Conservation (phyloP, 1,140 invertebrate species). For the Halictus rubicundus region DNA sequence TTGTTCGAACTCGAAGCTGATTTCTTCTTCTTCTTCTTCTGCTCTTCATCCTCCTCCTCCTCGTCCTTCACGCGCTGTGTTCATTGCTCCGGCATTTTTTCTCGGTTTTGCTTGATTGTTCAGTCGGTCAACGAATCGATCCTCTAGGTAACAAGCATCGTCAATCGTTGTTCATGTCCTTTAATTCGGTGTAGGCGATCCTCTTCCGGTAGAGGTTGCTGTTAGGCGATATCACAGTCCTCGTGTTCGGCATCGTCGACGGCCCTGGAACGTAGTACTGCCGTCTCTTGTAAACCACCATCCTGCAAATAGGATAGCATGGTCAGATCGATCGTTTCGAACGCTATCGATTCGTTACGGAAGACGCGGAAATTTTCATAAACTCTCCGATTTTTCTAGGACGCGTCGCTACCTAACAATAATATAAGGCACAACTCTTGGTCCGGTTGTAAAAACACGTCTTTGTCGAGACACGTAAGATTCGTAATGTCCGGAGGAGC, state of each 20-base stretch:
- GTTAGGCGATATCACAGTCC: constrained; percentile 49
- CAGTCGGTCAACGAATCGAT: constrained; percentile 43
- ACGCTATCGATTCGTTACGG: too few relatives aligned
- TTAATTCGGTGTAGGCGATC: constrained; percentile 77
- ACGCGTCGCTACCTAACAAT: too few relatives aligned
- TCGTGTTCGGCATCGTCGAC: constrained; percentile 69
- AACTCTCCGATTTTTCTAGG: too few relatives aligned
- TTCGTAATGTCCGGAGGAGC: too few relatives aligned
- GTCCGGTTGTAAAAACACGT: too few relatives aligned
- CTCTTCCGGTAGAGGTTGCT: constrained; percentile 72
- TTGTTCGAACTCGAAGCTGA: too few relatives aligned
- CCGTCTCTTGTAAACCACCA: constrained; percentile 77
- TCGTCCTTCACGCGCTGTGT: too few relatives aligned
- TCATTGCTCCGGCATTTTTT: background rate
- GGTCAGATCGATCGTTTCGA: background rate
- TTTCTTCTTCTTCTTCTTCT: too few relatives aligned
- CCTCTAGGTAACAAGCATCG: constrained; percentile 55
- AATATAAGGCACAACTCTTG: too few relatives aligned
- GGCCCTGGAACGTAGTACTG: constrained; percentile 73
- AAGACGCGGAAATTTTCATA: too few relatives aligned
- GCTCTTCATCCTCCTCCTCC: background rate
- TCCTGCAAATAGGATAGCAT: constrained; percentile 62
- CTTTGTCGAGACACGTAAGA: too few relatives aligned
- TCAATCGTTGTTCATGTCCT: constrained; percentile 79
- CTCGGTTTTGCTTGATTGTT: background rate